Evolutionary conservation across 2,888 invertebrate genomes (phyloP), one percentile per base, ranked within the genome.

Genomic region (Malthinus flaveolus): DNA sequence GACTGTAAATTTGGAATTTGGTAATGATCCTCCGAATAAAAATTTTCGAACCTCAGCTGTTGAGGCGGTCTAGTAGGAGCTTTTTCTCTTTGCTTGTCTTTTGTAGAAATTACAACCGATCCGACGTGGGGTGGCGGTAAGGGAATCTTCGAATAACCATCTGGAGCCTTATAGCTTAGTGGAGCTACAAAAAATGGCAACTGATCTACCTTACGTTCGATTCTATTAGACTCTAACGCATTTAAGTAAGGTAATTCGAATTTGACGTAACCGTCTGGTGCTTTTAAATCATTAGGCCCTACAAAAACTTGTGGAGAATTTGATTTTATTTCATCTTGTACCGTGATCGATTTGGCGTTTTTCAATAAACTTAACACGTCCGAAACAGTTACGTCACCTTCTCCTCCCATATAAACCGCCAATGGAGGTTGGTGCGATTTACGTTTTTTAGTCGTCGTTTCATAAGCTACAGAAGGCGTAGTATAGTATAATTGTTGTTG

Each of bases 41-140:
- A 39, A 23, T 44, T 49, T 49, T 44, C 49, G 7, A 55, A n/a
- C n/a, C 34, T 35, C 8, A 34, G 36, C 33, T 56, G 59, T 10
- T 44, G 54, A 10, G 34, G 46, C 23, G 32, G 44, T 37, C 9
- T 13, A n/a, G 33, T 32, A 23, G n/a, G 48, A 37, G 48, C 46
- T 49, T 56, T 58, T 9, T 39, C 56, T 13, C 46, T 45, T 12
- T 47, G 32, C 33, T 51, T 45, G 9, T 62, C 59, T 35, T 65
- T 65, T 7, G 50, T 68, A 6, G 73, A 73, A 69, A 93, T 84
- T 0, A 93, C 90, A 3, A 93, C 90, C 0, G 92, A 92, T 1
- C 93, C 93, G 0, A 93, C 91, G 69, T 93, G 93, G 0, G 93
- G 93, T 9, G 91, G 88, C 0, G 93, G 93, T 73, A 93, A 85